Base-by-base conservation (phyloP, 2,113 vertebrate genomes). In the Coryphaenoides rupestris region DNA sequence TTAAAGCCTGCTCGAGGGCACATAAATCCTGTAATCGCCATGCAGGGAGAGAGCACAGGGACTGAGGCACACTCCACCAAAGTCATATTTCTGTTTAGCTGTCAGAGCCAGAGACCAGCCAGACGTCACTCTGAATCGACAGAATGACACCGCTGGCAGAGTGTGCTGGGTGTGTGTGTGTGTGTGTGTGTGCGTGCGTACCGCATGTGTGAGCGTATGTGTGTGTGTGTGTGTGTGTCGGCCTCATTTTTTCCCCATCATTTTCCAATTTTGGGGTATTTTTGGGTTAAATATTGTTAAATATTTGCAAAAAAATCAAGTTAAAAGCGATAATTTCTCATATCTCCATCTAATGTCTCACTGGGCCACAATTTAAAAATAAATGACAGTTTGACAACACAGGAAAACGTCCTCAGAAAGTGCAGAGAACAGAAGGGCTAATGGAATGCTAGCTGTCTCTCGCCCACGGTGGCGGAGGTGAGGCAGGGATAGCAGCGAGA, bases 61-160 rank as follows among this genome's bases (percentile, higher is more conserved):
- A 21, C 53, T 66, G 54, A 64, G 55, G 58, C 60, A 40, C 23
- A 21, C 65, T 59, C 63, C 56, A 19, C 56, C 83, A 86, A 90
- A 85, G 84, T 87, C 85, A 83, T 62, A 70, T 70, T 73, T 59
- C 53, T 59, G 65, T 70, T 58, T 60, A 67, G 46, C 66, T 77
- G 83, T 45, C 70, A 55, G 60, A 78, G 62, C 33, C 33, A 40
- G 33, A 40, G 33, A 40, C 33, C 64, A 66, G 50, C 70, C 63
- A 73, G 63, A 49, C 40, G 19, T 78, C 81, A 70, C 40, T 76
- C 72, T 66, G 68, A 58, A 56, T 63, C 63, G 69, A 72, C 62
- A 79, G 66, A 58, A 21, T 46, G 75, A 61, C 62, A 52, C 58
- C 69, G 64, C 68, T 54, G 66, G 58, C 2, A 56, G 19, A 23